Evolutionary conservation across 2,113 vertebrate species (phyloP).

Genomic region (Tympanuchus pallidicinctus): DNA sequence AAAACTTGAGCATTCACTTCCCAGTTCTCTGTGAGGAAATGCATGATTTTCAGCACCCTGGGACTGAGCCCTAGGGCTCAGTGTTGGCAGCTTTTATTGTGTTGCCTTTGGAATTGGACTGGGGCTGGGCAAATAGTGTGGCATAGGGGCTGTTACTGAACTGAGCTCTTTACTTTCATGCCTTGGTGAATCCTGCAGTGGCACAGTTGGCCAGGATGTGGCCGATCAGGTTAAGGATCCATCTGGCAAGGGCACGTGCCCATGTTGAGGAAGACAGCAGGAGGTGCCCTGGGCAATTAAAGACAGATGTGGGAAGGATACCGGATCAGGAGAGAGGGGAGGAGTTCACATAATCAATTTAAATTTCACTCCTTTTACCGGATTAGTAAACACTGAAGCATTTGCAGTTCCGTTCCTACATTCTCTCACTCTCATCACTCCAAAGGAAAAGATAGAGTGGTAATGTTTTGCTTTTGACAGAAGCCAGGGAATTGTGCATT

Average conservation of each 20-base stretch:
- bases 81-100: not conserved
- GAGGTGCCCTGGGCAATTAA: slow-evolving; percentile 64
- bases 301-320: slow-evolving; percentile 12
- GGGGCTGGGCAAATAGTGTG: not conserved
- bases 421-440: not conserved
- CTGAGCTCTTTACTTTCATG: not conserved
- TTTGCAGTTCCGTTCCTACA: not conserved
- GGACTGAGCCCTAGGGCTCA: not conserved
- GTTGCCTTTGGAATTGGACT: not conserved
- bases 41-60: not conserved
- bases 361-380: not conserved
- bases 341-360: not conserved
- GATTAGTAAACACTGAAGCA: not conserved
- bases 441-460: not conserved
- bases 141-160: not conserved
- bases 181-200: not conserved
- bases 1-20: slow-evolving; percentile 2
- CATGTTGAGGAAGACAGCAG: slow-evolving; percentile 52
- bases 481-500: not conserved
- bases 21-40: not conserved
- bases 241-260: not conserved
- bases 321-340: not conserved
- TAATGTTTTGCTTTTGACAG: not conserved
- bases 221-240: not conserved
- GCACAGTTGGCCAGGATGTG: not conserved